phyloP scores from a whole-genome alignment of 2,797 vertebrate species.

The Chloroceryle amazona region DNA sequence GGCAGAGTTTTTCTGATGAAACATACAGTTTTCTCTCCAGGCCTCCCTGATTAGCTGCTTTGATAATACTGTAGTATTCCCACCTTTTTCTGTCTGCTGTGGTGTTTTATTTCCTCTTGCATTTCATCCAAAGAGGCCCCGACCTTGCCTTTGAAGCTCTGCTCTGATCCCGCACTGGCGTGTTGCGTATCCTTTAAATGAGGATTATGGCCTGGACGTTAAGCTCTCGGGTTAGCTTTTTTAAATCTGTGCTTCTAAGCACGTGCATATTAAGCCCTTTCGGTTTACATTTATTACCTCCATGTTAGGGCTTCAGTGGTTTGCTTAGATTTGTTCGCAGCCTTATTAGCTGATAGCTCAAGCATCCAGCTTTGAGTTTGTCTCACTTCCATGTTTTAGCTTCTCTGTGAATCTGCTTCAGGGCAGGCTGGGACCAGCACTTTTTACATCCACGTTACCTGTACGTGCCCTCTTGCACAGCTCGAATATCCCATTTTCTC shows the following conservation, averaged over 20 bases:
- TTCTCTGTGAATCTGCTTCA: not conserved
- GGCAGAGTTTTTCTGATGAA: conserved; percentile 1
- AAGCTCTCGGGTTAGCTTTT: not conserved
- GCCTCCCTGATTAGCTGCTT: not conserved
- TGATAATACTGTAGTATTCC: not conserved
- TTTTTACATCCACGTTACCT: not conserved
- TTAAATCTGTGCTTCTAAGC: not conserved
- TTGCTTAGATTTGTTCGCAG: not conserved
- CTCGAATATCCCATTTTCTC: not conserved
- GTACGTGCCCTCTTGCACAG: not conserved
- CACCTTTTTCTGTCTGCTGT: not conserved
- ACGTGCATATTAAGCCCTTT: not conserved
- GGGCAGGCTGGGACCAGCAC: not conserved
- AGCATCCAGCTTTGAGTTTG: not conserved
- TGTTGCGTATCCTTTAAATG: not conserved
- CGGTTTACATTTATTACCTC: not conserved
- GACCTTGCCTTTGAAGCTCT: not conserved
- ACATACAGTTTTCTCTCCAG: not conserved
- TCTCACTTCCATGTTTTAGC: not conserved
- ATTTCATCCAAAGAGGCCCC: not conserved
- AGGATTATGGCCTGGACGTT: not conserved
- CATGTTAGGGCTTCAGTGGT: not conserved
- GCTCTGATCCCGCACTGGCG: not conserved
- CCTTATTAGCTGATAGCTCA: not conserved
- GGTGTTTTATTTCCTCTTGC: not conserved